Percentiles rank a stretch among this genome's conserved stretches.
Conservation (phyloP, 2,113 vertebrate species). For the Protomyctophum bolini region DNA sequence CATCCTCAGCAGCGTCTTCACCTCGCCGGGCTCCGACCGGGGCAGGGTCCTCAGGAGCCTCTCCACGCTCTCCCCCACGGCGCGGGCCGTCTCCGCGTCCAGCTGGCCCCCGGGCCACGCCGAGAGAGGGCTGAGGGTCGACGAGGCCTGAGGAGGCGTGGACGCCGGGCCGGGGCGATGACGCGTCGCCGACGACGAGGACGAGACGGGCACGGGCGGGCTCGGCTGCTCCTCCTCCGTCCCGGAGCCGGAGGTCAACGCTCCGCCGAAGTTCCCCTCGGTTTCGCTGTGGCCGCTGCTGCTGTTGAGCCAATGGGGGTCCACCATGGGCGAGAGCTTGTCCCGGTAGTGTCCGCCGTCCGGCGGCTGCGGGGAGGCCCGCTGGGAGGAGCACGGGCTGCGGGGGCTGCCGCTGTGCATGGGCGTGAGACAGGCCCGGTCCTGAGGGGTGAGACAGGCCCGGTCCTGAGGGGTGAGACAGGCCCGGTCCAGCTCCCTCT, state of each 20-base stretch:
- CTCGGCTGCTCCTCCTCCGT: constrained; percentile 83
- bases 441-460: constrained; percentile 80
- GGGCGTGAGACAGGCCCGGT: constrained; percentile 80
- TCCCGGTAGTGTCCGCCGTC: constrained; percentile 76
- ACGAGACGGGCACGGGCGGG: constrained; percentile 80
- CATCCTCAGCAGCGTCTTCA: constrained; percentile 87
- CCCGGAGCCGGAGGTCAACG: constrained; percentile 62
- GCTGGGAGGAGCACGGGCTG: constrained; percentile 91
- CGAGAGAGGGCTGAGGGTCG: constrained; percentile 66
- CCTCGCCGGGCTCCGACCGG: constrained; percentile 82
- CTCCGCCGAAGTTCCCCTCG: constrained; percentile 78
- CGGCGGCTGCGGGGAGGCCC: constrained; percentile 80
- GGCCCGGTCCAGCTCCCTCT: constrained; percentile 76
- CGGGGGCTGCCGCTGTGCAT: constrained; percentile 85
- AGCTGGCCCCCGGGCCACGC: constrained; percentile 81
- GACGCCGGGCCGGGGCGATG: constrained; percentile 73
- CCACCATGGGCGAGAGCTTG: constrained; percentile 87
- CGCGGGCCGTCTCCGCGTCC: constrained; percentile 85
- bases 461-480: constrained; percentile 84
- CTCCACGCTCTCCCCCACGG: constrained; percentile 89
- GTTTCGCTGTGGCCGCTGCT: constrained; percentile 83
- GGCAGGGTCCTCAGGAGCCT: constrained; percentile 88
- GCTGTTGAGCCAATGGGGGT: constrained; percentile 87
- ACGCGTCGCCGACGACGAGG: constrained; percentile 67
- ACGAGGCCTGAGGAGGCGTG: constrained; percentile 80